These are phyloP conservation scores for Patiria miniata DNA, from an alignment of 35 echinoderm and acorn worm genomes.

Conservation along the genomic window DNA sequence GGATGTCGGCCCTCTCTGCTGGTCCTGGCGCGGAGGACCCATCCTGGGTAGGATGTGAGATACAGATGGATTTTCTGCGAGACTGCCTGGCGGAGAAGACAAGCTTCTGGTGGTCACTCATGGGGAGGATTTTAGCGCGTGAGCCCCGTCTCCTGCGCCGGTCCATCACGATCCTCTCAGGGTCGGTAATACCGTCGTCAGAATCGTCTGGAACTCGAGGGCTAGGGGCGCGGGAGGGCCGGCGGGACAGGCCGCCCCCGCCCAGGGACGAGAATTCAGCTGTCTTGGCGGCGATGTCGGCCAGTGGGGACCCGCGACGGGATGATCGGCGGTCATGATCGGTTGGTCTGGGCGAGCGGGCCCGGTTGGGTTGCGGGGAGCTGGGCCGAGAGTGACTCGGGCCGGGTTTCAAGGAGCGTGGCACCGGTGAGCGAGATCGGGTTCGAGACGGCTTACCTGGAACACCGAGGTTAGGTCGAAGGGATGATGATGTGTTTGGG, in stretches of 20 bases:
- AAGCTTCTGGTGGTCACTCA: background rate
- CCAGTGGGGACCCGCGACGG: background rate
- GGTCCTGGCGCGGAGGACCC: background rate
- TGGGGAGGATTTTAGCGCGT: conserved; percentile 14
- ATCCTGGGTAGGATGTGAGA: background rate
- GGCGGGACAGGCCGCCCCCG: background rate
- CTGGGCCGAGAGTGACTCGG: background rate
- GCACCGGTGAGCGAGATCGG: background rate
- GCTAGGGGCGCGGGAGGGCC: background rate
- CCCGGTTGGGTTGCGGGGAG: background rate
- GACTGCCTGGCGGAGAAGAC: conserved; percentile 17
- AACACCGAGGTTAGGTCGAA: background rate
- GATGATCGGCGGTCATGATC: background rate
- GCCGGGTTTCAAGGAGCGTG: background rate
- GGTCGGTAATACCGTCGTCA: conserved; percentile 5
- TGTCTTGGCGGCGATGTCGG: background rate
- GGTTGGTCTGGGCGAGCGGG: conserved; percentile 6
- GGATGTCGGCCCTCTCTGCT: conserved; percentile 23
- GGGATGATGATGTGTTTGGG: background rate
- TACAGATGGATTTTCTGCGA: conserved; percentile 13
- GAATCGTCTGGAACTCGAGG: background rate
- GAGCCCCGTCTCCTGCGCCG: conserved; percentile 30
- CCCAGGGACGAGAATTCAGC: background rate
- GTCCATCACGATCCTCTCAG: background rate
- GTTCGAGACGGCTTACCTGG: background rate